A percentile compares a stretch with the other conserved stretches of the same genome.
Evolutionary conservation across 2,797 vertebrate species (phyloP).

Genomic region (Halcyon chelicuti): DNA sequence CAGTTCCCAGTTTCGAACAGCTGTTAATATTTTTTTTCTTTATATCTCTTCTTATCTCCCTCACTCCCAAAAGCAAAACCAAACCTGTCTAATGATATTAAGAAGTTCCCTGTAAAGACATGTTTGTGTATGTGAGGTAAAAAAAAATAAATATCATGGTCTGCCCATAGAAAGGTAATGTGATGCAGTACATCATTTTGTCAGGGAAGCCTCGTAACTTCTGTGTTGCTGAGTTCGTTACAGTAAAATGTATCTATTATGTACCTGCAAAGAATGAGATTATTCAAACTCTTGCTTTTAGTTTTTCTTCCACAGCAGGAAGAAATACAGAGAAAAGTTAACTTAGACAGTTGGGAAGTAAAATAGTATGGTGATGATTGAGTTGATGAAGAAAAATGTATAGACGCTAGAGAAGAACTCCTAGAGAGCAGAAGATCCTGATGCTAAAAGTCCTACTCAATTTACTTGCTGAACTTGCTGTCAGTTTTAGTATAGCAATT

Average conservation of each 20-base stretch:
- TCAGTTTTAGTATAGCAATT: background rate
- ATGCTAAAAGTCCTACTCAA: background rate
- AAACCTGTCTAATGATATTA: background rate
- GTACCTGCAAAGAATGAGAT: background rate
- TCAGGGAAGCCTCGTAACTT: background rate
- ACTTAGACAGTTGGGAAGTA: fast-evolving
- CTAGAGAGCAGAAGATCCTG: background rate
- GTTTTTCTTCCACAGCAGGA: background rate
- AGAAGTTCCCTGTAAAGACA: background rate
- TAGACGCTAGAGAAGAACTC: background rate
- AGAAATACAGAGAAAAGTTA: background rate
- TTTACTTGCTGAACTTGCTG: background rate
- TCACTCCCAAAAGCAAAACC: background rate
- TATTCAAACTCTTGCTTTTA: background rate
- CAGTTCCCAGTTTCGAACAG: background rate
- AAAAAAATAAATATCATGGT: background rate
- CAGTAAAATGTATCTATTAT: background rate
- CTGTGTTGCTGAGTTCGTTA: background rate
- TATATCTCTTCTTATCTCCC: background rate
- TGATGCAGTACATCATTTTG: background rate
- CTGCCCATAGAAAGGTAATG: background rate
- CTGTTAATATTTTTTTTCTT: background rate
- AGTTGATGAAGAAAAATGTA: background rate
- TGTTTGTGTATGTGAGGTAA: background rate
- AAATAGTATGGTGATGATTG: background rate